phyloP scores from a whole-genome alignment of 1,140 invertebrate genomes.

The Bombus soroeensis region DNA sequence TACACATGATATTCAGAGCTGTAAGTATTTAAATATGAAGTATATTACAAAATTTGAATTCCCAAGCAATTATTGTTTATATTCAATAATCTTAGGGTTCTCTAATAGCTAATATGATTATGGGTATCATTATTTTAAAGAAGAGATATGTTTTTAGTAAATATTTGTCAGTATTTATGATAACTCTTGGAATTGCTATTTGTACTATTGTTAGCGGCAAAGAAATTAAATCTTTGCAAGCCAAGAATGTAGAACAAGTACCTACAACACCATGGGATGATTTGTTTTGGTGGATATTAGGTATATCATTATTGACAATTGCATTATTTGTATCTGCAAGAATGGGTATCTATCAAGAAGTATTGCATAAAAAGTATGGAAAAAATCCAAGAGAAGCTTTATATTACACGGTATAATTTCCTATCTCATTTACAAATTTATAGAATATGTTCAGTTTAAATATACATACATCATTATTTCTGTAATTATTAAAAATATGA shows the following conservation, averaged over 20 bases:
- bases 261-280: conserved; percentile 80
- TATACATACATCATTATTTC: background rate
- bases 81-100: conserved; percentile 88
- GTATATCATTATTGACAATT: conserved; percentile 93
- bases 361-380: conserved; percentile 92
- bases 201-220: conserved; percentile 95
- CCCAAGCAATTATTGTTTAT: background rate
- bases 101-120: conserved; percentile 97
- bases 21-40: conserved; percentile 84
- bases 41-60: background rate
- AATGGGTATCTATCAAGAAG: conserved; percentile 99
- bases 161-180: conserved; percentile 96
- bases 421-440: background rate
- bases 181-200: conserved; percentile 94
- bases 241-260: conserved; percentile 61
- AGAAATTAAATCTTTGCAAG: conserved; percentile 82
- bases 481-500: background rate
- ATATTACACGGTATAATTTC: conserved; percentile 90
- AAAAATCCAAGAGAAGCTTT: conserved; percentile 98
- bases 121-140: conserved; percentile 95
- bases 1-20: conserved; percentile 99
- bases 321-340: conserved; percentile 96
- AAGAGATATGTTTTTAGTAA: conserved; percentile 93
- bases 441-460: background rate
- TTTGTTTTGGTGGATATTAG: conserved; percentile 92